phyloP scores from a whole-genome alignment of 2,797 vertebrate species.

The Gymnoscopelus microlampas region DNA sequence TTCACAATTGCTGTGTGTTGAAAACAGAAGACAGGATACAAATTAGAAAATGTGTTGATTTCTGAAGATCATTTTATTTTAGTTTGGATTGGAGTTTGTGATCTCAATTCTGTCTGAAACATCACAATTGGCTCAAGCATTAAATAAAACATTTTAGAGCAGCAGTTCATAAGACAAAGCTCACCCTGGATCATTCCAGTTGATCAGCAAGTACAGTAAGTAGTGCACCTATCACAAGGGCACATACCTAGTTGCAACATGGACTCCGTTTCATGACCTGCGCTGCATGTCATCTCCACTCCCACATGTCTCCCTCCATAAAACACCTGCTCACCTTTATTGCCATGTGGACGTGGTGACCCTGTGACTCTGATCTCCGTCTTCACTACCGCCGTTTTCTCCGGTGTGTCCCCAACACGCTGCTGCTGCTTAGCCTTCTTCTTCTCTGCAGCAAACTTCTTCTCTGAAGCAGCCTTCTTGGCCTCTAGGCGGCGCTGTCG shows the following conservation, averaged over 20 bases:
- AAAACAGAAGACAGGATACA: slow-evolving; percentile 33
- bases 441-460: slow-evolving; percentile 92
- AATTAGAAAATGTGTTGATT: slow-evolving; percentile 10
- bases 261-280: too few species aligned
- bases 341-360: slow-evolving; percentile 73
- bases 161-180: background rate
- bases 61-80: background rate
- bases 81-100: background rate
- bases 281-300: too few species aligned
- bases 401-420: slow-evolving; percentile 84
- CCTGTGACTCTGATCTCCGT: slow-evolving; percentile 62
- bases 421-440: slow-evolving; percentile 93
- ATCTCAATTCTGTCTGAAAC: too few species aligned
- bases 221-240: too few species aligned
- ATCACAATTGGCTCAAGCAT: too few species aligned
- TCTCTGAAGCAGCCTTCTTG: slow-evolving; percentile 92
- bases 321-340: slow-evolving; percentile 76
- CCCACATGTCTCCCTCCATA: background rate
- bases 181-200: too few species aligned
- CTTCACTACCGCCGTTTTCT: slow-evolving; percentile 84
- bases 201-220: too few species aligned
- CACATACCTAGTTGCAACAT: too few species aligned
- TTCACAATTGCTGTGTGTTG: slow-evolving; percentile 82
- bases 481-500: slow-evolving; percentile 94
- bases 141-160: background rate